These are phyloP conservation scores for Drosophila austrosaltans DNA, from an alignment of 2,888 invertebrate genomes.

Conservation along the genomic window DNA sequence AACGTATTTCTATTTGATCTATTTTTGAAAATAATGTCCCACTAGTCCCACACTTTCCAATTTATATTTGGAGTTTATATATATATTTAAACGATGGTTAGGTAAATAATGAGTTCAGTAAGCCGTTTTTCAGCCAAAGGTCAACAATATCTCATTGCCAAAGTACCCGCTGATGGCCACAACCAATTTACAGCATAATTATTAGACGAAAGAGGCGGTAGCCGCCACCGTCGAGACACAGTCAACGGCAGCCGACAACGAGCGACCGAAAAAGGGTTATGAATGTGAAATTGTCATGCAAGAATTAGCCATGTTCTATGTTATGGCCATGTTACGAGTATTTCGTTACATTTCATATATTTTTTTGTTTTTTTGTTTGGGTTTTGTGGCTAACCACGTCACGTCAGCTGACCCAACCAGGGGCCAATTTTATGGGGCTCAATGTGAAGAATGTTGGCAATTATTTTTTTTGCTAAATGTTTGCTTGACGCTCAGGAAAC, in stretches of 20 bases:
- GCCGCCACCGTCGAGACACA: background rate
- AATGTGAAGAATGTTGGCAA: slow-evolving; percentile 62
- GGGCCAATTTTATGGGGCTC: slow-evolving; percentile 51
- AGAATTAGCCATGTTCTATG: slow-evolving; percentile 81
- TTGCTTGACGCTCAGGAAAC: slow-evolving; percentile 74
- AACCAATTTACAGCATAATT: slow-evolving; percentile 56
- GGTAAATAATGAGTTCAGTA: background rate
- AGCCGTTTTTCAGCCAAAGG: background rate
- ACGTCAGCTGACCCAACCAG: slow-evolving; percentile 59
- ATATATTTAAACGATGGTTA: background rate
- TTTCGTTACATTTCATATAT: slow-evolving; percentile 60
- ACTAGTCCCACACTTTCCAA: too few relatives aligned
- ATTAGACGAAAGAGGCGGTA: slow-evolving; percentile 64
- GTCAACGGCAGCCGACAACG: slow-evolving; percentile 33
- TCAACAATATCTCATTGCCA: background rate
- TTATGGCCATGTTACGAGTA: slow-evolving; percentile 67
- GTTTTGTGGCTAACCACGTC: slow-evolving; percentile 60
- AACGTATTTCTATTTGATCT: too few relatives aligned
- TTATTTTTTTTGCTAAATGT: slow-evolving; percentile 73
- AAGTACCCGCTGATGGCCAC: background rate
- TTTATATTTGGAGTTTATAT: too few relatives aligned
- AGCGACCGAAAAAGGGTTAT: slow-evolving; percentile 75
- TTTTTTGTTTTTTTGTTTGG: slow-evolving; percentile 24
- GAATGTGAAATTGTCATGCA: slow-evolving; percentile 83
- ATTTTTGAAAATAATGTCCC: too few relatives aligned